Conservation (phyloP, 2,797 vertebrate species). For the Chaetodon trifasciatus region DNA sequence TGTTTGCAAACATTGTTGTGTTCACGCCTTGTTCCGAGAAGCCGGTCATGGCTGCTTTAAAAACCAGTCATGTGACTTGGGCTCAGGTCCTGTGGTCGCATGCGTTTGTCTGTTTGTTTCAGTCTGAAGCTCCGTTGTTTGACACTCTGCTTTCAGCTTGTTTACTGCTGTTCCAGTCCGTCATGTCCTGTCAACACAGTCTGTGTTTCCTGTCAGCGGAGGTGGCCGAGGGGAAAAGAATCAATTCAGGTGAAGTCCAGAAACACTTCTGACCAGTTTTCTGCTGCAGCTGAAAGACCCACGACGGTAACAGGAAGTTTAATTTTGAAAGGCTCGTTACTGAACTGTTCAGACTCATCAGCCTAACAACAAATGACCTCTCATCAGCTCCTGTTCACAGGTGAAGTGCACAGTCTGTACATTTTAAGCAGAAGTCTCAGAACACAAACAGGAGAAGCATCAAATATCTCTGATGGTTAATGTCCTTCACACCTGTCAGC, state of each 20-base stretch:
- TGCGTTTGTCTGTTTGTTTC: too few relatives aligned
- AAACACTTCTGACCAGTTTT: neutral
- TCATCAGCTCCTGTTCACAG: neutral
- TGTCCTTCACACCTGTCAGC: too few relatives aligned
- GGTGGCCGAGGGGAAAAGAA: neutral
- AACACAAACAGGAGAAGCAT: neutral
- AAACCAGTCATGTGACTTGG: neutral
- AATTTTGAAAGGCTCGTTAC: neutral
- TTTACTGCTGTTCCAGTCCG: neutral
- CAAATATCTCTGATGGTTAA: too few relatives aligned
- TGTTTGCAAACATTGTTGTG: neutral
- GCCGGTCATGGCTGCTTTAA: neutral
- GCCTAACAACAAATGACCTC: too few relatives aligned
- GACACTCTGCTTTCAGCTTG: neutral
- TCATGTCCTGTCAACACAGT: neutral
- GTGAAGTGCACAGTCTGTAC: too few relatives aligned
- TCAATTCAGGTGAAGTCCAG: neutral
- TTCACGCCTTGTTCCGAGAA: neutral
- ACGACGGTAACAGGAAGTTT: neutral
- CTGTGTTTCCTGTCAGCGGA: too few relatives aligned
- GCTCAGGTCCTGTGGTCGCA: neutral
- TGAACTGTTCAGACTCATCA: too few relatives aligned
- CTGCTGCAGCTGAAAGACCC: neutral
- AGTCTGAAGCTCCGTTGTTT: neutral
- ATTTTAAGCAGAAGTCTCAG: neutral